Conservation (phyloP, 2,797 vertebrate species). For the Rousettus madagascariensis region DNA sequence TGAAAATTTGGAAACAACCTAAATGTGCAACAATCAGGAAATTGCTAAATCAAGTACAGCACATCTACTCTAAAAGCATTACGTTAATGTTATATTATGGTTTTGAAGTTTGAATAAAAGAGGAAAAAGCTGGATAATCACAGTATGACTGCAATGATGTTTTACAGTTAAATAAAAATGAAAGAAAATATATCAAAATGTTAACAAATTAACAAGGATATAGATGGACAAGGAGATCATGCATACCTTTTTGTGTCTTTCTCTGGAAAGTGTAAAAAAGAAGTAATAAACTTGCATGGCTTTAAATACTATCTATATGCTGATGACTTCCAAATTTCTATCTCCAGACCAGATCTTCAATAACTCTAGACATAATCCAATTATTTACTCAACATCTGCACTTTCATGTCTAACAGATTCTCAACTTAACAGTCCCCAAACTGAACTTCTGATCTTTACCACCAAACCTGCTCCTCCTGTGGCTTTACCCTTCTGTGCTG, state of each 20-base stretch:
- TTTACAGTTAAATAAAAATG: slow-evolving; percentile 13
- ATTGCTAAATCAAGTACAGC: background rate
- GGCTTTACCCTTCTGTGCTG: background rate
- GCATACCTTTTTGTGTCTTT: background rate
- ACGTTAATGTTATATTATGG: background rate
- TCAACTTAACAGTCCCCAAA: background rate
- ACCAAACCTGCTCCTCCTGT: background rate
- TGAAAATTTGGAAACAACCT: slow-evolving; percentile 4
- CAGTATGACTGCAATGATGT: background rate
- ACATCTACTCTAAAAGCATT: background rate
- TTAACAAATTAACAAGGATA: background rate
- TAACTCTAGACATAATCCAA: background rate
- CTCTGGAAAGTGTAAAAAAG: background rate
- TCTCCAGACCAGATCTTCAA: background rate
- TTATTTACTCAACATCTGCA: background rate
- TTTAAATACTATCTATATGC: background rate
- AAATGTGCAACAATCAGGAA: slow-evolving; percentile 1
- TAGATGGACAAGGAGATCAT: background rate
- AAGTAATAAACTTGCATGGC: background rate
- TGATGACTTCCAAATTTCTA: background rate
- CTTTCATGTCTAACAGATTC: background rate
- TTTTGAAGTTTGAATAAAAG: background rate
- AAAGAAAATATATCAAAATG: background rate
- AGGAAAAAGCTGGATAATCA: background rate
- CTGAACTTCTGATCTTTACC: background rate